Conservation (phyloP, 2,888 invertebrate genomes). For the Acanthosepion esculentum region DNA sequence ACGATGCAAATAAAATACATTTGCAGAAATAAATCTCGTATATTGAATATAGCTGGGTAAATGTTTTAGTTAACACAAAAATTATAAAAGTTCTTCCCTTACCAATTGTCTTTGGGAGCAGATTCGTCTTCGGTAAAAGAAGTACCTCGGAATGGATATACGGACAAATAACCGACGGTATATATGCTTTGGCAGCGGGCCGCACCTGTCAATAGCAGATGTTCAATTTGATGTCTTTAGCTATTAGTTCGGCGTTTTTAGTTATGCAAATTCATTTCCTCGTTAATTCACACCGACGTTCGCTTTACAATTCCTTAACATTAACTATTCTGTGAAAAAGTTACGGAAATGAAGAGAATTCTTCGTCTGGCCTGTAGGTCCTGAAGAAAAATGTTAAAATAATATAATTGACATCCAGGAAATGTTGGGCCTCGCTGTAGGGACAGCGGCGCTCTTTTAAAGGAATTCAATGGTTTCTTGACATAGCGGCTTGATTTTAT, state of each 20-base stretch:
- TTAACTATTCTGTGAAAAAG: not conserved
- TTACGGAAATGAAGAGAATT: not conserved
- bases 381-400: not conserved
- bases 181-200: not conserved
- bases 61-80: not conserved
- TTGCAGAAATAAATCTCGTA: not conserved
- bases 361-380: not conserved
- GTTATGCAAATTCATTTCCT: not conserved
- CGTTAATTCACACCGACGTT: slow-evolving; percentile 22
- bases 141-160: not conserved
- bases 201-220: slow-evolving; percentile 11
- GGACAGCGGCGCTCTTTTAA: not conserved
- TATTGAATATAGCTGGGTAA: not conserved
- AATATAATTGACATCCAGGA: not conserved
- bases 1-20: not conserved
- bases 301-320: slow-evolving; percentile 20
- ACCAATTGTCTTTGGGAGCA: not conserved
- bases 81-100: not conserved
- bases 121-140: not conserved
- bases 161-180: slow-evolving; percentile 20
- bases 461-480: not conserved
- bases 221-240: not conserved
- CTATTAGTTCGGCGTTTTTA: slow-evolving; percentile 2
- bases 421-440: not conserved
- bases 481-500: not conserved